These are phyloP conservation scores for Papio anubis DNA, from an alignment of 2,113 vertebrate genomes.

Conservation along the genomic window DNA sequence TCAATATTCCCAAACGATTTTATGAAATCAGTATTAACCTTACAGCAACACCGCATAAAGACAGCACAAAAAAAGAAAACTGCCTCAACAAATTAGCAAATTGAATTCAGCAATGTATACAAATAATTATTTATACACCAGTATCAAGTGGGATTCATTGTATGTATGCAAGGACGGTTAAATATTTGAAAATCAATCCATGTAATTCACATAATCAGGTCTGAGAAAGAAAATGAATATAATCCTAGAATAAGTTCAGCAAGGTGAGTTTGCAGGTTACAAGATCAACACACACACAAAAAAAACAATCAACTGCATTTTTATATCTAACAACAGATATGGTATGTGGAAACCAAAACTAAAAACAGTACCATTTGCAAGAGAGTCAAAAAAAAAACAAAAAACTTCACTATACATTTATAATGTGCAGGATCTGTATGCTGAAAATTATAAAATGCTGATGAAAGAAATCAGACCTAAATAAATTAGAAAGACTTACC, in stretches of 20 bases:
- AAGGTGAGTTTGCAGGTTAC: neutral
- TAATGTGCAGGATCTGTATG: neutral
- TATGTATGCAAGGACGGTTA: neutral
- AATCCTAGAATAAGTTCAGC: neutral
- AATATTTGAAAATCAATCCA: neutral
- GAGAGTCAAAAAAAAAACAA: neutral
- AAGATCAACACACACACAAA: neutral
- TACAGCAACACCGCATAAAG: neutral
- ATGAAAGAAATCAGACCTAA: slow-evolving; percentile 10
- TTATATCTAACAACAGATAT: neutral
- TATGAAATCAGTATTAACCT: neutral
- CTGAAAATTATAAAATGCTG: neutral
- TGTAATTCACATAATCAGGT: neutral
- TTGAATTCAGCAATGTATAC: neutral
- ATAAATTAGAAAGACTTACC: neutral
- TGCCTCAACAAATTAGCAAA: neutral
- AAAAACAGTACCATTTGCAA: neutral
- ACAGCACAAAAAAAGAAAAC: neutral
- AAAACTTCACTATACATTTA: neutral
- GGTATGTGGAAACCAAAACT: neutral
- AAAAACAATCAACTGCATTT: neutral
- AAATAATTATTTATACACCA: neutral
- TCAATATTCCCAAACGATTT: neutral
- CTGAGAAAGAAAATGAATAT: neutral
- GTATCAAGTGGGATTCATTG: neutral